These are phyloP conservation scores for Triplophysa rosa DNA, from an alignment of 2,113 vertebrate genomes.

Conservation along the genomic window DNA sequence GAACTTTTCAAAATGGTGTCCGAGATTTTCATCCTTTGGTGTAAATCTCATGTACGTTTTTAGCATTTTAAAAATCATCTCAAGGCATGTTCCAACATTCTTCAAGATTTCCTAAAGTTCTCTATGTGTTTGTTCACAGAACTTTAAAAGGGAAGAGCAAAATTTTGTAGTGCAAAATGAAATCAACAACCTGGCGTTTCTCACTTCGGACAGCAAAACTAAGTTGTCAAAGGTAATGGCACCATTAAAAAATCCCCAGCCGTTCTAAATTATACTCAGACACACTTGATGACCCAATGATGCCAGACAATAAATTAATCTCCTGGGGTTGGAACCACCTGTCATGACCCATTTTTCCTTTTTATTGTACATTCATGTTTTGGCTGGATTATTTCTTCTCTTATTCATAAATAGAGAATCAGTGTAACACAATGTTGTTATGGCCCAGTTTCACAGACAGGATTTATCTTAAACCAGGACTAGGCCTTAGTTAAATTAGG, in stretches of 20 bases:
- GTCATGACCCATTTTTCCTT: too few species aligned
- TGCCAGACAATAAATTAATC: neutral
- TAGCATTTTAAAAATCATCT: neutral
- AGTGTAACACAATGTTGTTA: too few species aligned
- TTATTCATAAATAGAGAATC: too few species aligned
- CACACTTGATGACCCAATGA: neutral
- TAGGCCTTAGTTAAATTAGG: too few species aligned
- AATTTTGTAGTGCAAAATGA: conserved; percentile 99
- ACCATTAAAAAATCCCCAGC: neutral
- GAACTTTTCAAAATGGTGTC: conserved; percentile 97
- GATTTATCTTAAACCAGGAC: too few species aligned
- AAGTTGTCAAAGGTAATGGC: conserved; percentile 94
- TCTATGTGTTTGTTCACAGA: conserved; percentile 71
- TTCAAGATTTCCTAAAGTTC: neutral
- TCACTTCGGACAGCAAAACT: conserved; percentile 89
- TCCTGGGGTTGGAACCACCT: neutral
- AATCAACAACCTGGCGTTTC: conserved; percentile 97
- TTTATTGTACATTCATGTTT: too few species aligned
- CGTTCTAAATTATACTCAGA: neutral
- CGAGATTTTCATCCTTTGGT: conserved; percentile 97
- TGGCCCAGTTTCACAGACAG: too few species aligned
- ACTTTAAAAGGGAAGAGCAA: conserved; percentile 98
- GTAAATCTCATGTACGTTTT: conserved; percentile 90
- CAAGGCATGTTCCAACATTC: neutral
- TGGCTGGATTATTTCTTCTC: too few species aligned